phyloP scores from a whole-genome alignment of 2,888 invertebrate genomes.

The Patella caerulea region DNA sequence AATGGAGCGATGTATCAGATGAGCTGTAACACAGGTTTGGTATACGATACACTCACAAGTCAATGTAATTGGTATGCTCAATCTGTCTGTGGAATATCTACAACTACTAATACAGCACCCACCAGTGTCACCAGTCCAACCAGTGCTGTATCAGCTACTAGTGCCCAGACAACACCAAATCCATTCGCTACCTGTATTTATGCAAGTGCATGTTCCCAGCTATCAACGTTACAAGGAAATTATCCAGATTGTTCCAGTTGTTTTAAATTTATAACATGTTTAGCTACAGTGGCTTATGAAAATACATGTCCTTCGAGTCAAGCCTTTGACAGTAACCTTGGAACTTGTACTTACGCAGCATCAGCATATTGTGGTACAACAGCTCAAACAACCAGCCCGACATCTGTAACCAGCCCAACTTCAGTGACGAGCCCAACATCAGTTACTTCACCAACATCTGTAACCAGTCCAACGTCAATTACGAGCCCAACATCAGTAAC shows the following conservation, averaged over 20 bases:
- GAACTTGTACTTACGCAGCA: neutral
- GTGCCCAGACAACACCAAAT: neutral
- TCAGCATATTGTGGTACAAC: neutral
- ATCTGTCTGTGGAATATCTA: neutral
- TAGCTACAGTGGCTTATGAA: neutral
- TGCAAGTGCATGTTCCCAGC: neutral
- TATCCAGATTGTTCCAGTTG: neutral
- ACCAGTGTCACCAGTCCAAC: neutral
- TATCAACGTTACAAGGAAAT: neutral
- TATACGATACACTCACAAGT: neutral
- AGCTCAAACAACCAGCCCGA: neutral
- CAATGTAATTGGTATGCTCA: neutral
- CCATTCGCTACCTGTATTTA: neutral
- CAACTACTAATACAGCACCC: neutral
- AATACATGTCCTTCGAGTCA: neutral
- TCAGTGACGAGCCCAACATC: neutral
- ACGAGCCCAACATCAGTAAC: neutral
- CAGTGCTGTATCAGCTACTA: neutral
- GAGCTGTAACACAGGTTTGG: neutral
- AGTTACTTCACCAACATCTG: neutral
- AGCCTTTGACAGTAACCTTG: neutral
- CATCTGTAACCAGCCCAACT: neutral
- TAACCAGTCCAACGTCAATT: neutral
- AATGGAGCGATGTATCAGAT: neutral
- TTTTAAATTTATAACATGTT: neutral